Percentiles rank a stretch among this genome's conserved stretches.
Conservation (phyloP, 2,888 invertebrate species). For the Ochropleura leucogaster region DNA sequence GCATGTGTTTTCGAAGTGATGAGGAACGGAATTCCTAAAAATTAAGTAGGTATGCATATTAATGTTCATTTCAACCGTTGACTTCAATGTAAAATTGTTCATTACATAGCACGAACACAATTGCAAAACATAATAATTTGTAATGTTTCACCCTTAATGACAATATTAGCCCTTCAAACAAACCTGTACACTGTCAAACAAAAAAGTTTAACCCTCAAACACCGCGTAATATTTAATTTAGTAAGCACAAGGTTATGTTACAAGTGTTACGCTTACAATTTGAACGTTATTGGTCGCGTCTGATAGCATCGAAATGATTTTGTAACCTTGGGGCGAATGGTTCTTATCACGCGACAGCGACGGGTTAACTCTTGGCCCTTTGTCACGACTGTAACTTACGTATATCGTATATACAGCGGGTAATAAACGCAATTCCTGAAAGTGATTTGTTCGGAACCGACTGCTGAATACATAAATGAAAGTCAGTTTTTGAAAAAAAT, state of each 20-base stretch:
- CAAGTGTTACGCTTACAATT: conserved; percentile 71
- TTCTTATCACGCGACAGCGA: conserved; percentile 74
- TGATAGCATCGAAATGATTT: conserved; percentile 70
- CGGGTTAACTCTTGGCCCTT: conserved; percentile 58
- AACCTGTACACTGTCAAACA: conserved; percentile 26
- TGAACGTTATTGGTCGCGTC: conserved; percentile 68
- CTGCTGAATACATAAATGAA: neutral
- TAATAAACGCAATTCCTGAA: conserved; percentile 29
- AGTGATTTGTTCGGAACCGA: neutral
- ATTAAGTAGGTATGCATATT: neutral
- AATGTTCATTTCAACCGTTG: neutral
- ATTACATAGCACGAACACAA: neutral
- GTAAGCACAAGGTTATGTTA: conserved; percentile 59
- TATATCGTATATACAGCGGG: conserved; percentile 13
- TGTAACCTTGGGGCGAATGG: conserved; percentile 65
- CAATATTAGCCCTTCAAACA: conserved; percentile 23
- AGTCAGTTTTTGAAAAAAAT: neutral
- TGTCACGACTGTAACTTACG: conserved; percentile 73
- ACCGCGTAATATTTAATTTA: conserved; percentile 47
- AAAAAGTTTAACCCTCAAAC: conserved; percentile 36
- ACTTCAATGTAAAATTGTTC: neutral
- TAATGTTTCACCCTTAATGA: conserved; percentile 15
- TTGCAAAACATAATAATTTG: neutral
- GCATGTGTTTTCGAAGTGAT: too few relatives aligned
- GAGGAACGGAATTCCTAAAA: too few relatives aligned